Evolutionary conservation across 2,797 vertebrate species (phyloP).

Genomic region (Bucorvus abyssinicus): DNA sequence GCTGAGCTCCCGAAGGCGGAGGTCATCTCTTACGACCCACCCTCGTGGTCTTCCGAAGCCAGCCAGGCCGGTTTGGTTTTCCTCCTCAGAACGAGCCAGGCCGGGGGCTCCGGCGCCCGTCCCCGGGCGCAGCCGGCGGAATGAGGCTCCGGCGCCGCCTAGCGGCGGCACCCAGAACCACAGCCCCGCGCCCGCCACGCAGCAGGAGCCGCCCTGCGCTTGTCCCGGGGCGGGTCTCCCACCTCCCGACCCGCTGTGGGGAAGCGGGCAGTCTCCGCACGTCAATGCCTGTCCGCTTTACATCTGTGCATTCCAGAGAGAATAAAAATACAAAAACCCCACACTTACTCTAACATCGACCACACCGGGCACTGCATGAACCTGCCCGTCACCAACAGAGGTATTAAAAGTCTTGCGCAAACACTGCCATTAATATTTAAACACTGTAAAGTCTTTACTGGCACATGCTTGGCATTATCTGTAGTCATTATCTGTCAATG

Average conservation of each 20-base stretch:
- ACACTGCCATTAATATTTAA: not conserved
- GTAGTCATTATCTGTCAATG: not conserved
- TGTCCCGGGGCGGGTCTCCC: no score
- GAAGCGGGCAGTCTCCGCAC: no score
- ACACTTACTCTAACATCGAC: no score
- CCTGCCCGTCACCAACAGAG: accelerated
- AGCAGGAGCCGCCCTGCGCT: not conserved
- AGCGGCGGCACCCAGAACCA: not conserved
- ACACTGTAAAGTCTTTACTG: not conserved
- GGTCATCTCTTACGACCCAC: accelerated
- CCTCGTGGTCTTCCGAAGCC: accelerated
- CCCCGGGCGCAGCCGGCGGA: no score
- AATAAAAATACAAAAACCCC: not conserved
- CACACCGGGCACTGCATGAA: accelerated
- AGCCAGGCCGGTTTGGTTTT: accelerated
- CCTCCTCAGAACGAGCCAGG: not conserved
- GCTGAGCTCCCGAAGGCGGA: accelerated
- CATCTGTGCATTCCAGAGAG: not conserved
- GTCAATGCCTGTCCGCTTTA: not conserved
- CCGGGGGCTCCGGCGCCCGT: not conserved
- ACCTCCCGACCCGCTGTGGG: no score
- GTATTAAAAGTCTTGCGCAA: not conserved
- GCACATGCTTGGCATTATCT: not conserved
- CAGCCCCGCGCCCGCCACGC: not conserved
- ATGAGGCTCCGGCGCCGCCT: not conserved